Base-by-base conservation (phyloP, 2,113 vertebrate genomes). In the Daboia siamensis region DNA sequence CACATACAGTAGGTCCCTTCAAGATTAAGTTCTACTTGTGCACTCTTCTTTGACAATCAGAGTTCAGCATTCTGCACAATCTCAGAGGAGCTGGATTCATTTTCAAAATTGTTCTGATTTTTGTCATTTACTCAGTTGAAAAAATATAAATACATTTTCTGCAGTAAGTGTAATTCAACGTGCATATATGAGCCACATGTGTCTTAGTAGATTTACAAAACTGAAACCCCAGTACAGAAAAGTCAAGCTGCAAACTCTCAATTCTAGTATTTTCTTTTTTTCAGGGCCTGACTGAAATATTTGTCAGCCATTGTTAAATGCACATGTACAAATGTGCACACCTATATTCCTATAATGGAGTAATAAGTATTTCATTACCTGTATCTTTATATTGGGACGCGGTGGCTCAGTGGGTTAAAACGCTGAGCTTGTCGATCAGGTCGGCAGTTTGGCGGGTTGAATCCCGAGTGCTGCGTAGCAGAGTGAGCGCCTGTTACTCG, bases 291-390 rank as follows among this genome's bases (percentile, higher is more conserved):
- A 54, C 48, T 61, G 26, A 91, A 91, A 87, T 33, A 64, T 54
- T 46, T 69, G 57, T 44, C 91, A 91, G 23, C 13, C n/a, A 64
- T 91, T 91, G 85, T 87, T 91, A 44, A n/a, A 26, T 64, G 56
- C 24, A 39, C 44, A 39, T 46, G 23, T 2, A n/a, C 24, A 44
- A 15, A 57, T 44, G 48, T n/a, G 10, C 15, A 74, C 24, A 69
- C 11, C 12, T 90, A 74, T 90, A 17, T 10, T 39, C 23, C 8
- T 21, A 90, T 48, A 29, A n/a, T 87, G 11, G 20, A 87, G 26
- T 33, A 91, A 69, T 87, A 86, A 69, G 48, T 69, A 87, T 64
- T 87, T 87, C 17, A 54, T 54, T 69, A 92, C 44, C 54, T 69
- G 48, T 55, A 69, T 87, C 48, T 44, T 69, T 64, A 74, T 55